Evolutionary conservation across 2,113 vertebrate species (phyloP).

Genomic region (Heptranchias perlo): DNA sequence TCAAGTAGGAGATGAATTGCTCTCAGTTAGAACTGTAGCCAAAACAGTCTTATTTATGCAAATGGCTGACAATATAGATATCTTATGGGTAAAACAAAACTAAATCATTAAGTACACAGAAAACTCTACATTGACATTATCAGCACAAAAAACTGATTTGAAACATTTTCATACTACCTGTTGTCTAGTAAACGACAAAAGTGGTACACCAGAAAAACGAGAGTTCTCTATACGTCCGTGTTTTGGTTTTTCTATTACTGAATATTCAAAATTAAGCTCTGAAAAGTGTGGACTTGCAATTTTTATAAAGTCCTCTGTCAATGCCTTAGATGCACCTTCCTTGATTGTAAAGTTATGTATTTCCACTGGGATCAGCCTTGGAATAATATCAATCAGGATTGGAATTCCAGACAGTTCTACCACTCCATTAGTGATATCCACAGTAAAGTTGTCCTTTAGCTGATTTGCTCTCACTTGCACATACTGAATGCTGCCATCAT

Average conservation of each 20-base stretch:
- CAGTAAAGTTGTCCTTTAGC: constrained; percentile 59
- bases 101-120: background rate
- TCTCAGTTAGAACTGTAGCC: background rate
- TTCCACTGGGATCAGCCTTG: constrained; percentile 66
- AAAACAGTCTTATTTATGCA: background rate
- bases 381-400: constrained; percentile 69
- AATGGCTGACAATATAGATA: background rate
- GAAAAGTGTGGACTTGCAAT: constrained; percentile 69
- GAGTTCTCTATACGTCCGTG: constrained; percentile 72
- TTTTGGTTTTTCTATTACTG: constrained; percentile 63
- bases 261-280: constrained; percentile 70
- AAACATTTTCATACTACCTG: constrained; percentile 60
- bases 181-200: constrained; percentile 72
- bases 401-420: constrained; percentile 58
- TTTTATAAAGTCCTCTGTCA: constrained; percentile 65
- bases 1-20: background rate
- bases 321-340: constrained; percentile 68
- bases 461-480: constrained; percentile 61
- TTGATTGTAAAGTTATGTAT: constrained; percentile 71
- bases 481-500: constrained; percentile 71
- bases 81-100: background rate
- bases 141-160: background rate
- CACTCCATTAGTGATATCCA: constrained; percentile 69
- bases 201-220: constrained; percentile 57
- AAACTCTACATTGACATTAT: background rate